phyloP scores from a whole-genome alignment of 2,113 vertebrate species.

The Mesembrinibis cayennensis region DNA sequence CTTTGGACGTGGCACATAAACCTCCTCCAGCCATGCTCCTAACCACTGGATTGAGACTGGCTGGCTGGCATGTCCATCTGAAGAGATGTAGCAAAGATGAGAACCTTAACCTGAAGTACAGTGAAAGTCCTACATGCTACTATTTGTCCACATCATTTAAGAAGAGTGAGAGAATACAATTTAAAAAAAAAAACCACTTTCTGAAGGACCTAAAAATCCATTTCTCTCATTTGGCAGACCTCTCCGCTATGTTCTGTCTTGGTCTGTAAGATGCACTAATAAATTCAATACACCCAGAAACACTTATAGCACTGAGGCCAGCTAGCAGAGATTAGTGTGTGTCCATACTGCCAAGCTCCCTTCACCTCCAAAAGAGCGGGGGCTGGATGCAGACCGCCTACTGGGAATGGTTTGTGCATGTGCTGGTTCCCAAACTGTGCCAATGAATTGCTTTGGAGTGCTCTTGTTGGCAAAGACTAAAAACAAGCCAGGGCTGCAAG shows the following conservation, averaged over 20 bases:
- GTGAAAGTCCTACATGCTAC: neutral
- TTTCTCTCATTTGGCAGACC: neutral
- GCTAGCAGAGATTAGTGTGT: neutral
- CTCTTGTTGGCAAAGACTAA: neutral
- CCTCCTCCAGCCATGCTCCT: neutral
- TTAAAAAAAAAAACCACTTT: neutral
- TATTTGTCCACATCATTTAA: neutral
- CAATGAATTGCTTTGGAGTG: neutral
- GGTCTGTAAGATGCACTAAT: neutral
- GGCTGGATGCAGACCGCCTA: neutral
- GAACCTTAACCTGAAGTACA: neutral
- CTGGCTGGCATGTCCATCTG: neutral
- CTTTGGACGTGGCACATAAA: neutral
- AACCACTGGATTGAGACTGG: neutral
- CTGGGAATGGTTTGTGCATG: neutral
- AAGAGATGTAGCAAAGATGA: neutral
- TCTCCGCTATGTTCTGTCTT: neutral
- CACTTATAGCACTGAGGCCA: neutral
- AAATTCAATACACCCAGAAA: neutral
- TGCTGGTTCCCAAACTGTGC: neutral
- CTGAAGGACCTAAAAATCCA: neutral
- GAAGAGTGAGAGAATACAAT: neutral
- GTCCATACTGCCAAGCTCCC: neutral
- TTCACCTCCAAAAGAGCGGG: neutral
- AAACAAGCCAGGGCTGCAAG: neutral